Evolutionary conservation across 1,140 invertebrate species (phyloP).

Genomic region (Zaprionus africanus): DNA sequence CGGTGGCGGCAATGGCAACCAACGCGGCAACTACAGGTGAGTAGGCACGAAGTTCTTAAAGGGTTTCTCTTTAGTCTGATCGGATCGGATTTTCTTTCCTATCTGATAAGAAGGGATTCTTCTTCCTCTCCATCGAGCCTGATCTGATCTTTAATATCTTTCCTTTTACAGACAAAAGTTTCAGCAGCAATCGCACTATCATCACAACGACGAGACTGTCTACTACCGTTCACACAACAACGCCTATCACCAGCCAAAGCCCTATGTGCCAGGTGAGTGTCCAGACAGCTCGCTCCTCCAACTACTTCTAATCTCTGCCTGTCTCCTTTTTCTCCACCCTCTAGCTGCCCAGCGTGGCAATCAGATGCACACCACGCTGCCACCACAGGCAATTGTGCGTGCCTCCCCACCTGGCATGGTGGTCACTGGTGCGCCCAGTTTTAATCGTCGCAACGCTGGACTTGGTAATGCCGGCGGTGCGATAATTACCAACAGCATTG

Average conservation of each 20-base stretch:
- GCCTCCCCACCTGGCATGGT: conserved; percentile 77
- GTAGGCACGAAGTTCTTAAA: neutral
- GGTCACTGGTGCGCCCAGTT: conserved; percentile 72
- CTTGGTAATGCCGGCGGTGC: conserved; percentile 70
- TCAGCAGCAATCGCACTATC: conserved; percentile 82
- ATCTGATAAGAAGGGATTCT: too few species aligned
- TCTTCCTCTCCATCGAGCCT: too few species aligned
- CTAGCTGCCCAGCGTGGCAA: conserved; percentile 77
- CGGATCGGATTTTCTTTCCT: too few species aligned
- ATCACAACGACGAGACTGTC: conserved; percentile 83
- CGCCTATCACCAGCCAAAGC: conserved; percentile 81
- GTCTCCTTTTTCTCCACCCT: neutral
- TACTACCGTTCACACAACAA: conserved; percentile 83
- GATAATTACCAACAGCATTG: conserved; percentile 72
- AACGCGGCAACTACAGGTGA: conserved; percentile 76
- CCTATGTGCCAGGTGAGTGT: conserved; percentile 81
- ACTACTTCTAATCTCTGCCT: neutral
- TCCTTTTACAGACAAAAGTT: conserved; percentile 71
- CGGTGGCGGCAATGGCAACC: conserved; percentile 64
- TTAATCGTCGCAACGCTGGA: conserved; percentile 74
- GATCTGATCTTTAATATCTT: neutral
- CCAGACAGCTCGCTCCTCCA: neutral
- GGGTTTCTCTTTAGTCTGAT: too few species aligned
- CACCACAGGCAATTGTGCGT: conserved; percentile 75
- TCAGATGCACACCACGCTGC: conserved; percentile 77